Evolutionary conservation across 1,140 invertebrate genomes (phyloP).

Genomic region (Ceratina japonica): DNA sequence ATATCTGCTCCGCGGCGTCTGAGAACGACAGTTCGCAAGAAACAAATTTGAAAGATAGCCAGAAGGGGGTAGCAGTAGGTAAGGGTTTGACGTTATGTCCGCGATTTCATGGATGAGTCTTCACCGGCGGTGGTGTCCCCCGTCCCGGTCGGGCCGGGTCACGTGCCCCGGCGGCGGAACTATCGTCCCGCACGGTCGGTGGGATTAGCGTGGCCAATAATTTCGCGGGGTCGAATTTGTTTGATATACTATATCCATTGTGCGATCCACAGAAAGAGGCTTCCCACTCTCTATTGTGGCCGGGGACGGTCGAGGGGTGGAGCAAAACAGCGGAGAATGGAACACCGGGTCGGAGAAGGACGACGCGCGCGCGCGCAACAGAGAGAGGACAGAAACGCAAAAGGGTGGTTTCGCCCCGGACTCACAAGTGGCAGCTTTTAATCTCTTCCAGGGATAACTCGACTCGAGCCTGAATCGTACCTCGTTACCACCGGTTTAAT

Average conservation of each 20-base stretch:
- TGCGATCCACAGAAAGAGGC: constrained; percentile 67
- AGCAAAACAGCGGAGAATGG: constrained; percentile 35
- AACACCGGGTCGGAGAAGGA: background rate
- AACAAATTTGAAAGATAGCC: background rate
- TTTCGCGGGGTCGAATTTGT: constrained; percentile 71
- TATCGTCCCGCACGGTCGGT: constrained; percentile 63
- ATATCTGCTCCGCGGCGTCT: too few species aligned
- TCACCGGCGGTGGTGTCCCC: constrained; percentile 32
- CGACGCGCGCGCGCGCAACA: constrained; percentile 42
- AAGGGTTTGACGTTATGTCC: constrained; percentile 31
- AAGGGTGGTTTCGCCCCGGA: constrained; percentile 59
- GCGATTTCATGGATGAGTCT: constrained; percentile 57
- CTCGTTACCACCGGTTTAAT: constrained; percentile 67
- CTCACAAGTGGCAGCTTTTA: constrained; percentile 70
- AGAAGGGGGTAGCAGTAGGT: constrained; percentile 25
- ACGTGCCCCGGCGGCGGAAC: constrained; percentile 67
- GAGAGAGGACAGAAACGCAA: constrained; percentile 35
- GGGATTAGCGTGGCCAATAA: constrained; percentile 70
- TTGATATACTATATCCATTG: constrained; percentile 76
- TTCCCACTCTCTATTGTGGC: constrained; percentile 63
- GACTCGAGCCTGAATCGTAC: constrained; percentile 52
- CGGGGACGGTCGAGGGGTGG: constrained; percentile 34
- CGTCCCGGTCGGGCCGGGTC: constrained; percentile 48
- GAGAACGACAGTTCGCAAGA: background rate
- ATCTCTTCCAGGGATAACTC: constrained; percentile 65